Evolutionary conservation across 2,888 invertebrate genomes (phyloP).

Genomic region (Caenorhabditis sp.): DNA sequence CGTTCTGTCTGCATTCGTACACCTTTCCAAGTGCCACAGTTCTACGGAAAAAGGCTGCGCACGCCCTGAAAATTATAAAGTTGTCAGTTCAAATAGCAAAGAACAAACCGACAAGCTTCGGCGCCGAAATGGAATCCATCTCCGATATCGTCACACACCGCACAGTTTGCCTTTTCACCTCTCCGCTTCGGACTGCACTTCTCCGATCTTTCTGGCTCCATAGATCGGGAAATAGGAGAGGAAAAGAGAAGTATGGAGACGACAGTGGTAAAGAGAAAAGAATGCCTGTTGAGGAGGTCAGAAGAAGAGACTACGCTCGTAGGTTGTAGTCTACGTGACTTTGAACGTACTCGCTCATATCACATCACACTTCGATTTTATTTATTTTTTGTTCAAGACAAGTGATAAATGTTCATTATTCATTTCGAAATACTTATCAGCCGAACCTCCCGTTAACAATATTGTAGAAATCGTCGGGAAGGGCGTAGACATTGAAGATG

Average conservation of each 20-base stretch:
- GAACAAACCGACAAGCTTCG: constrained; percentile 50
- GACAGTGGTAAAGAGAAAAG: background rate
- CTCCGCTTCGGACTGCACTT: constrained; percentile 1
- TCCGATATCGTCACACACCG: constrained; percentile 51
- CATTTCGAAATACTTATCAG: background rate
- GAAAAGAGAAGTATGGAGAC: background rate
- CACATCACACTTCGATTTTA: background rate
- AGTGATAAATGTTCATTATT: too few relatives aligned
- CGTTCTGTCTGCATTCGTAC: constrained; percentile 66
- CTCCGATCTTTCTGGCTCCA: constrained; percentile 6
- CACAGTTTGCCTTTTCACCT: constrained; percentile 21
- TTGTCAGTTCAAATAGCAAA: background rate
- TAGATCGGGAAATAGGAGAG: background rate
- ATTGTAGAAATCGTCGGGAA: constrained; percentile 51
- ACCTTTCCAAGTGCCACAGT: constrained; percentile 68
- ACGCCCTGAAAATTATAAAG: constrained; percentile 55
- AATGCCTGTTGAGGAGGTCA: background rate
- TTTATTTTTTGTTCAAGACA: background rate
- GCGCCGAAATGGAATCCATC: constrained; percentile 62
- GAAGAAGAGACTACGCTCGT: constrained; percentile 22
- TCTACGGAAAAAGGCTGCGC: constrained; percentile 74
- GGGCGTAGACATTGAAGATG: constrained; percentile 58
- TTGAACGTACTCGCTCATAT: background rate
- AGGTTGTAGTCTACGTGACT: background rate
- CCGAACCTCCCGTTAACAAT: constrained; percentile 54